Conservation (phyloP, 2,888 invertebrate species). For the Beris morrisii region DNA sequence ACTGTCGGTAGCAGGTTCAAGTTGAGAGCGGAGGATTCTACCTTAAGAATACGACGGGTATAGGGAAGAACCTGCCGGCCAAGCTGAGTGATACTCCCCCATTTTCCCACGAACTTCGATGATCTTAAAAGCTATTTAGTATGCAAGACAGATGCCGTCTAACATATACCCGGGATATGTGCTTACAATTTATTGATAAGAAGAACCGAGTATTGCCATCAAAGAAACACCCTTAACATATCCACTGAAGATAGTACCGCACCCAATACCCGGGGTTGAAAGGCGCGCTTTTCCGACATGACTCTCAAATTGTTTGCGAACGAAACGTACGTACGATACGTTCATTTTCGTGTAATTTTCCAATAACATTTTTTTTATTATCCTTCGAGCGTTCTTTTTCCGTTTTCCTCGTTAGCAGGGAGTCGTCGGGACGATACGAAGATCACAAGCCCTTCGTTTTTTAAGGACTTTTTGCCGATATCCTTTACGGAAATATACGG, state of each 20-base stretch:
- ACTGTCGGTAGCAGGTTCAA: too few relatives aligned
- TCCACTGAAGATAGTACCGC: neutral
- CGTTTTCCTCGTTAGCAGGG: too few relatives aligned
- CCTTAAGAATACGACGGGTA: too few relatives aligned
- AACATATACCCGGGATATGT: constrained; percentile 15
- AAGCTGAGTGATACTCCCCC: too few relatives aligned
- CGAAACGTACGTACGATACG: neutral
- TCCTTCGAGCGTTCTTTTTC: constrained; percentile 7
- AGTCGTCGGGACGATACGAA: too few relatives aligned
- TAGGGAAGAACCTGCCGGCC: too few relatives aligned
- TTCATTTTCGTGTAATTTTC: constrained; percentile 13
- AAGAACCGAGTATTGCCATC: constrained; percentile 6
- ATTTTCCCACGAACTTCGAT: neutral
- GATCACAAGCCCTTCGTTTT: too few relatives aligned
- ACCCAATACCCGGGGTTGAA: neutral
- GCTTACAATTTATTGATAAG: constrained; percentile 27
- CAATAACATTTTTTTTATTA: constrained; percentile 20
- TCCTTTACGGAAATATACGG: too few relatives aligned
- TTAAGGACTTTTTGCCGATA: too few relatives aligned
- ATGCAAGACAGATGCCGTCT: constrained; percentile 3
- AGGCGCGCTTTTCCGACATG: neutral
- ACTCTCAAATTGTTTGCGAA: neutral
- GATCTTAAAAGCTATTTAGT: constrained; percentile 7
- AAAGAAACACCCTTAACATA: neutral
- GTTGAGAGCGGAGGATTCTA: too few relatives aligned